These are phyloP conservation scores for Alouatta palliata DNA, from an alignment of 2,113 vertebrate genomes.

Conservation along the genomic window DNA sequence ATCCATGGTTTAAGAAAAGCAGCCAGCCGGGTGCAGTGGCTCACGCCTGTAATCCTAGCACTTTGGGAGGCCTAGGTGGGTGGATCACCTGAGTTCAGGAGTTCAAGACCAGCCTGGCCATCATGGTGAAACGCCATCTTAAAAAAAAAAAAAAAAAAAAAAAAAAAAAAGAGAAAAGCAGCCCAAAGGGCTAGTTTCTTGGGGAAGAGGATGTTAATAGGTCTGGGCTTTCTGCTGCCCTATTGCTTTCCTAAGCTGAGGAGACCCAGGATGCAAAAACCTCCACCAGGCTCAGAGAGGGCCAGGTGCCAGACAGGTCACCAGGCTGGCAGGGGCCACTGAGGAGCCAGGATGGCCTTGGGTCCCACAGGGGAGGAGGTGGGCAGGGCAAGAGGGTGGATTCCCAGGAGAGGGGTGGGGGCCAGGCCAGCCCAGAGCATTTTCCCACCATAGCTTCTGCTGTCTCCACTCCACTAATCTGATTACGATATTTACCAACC, in stretches of 20 bases:
- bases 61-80: no score
- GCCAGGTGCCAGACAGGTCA: neutral
- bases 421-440: conserved; percentile 46
- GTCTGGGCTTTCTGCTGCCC: neutral
- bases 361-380: neutral
- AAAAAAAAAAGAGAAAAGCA: neutral
- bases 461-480: conserved; percentile 75
- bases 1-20: no score
- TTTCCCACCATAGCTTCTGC: conserved; percentile 74
- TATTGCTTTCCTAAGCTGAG: neutral
- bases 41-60: no score
- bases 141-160: no score
- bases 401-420: conserved; percentile 69
- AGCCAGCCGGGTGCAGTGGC: no score
- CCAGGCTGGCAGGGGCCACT: neutral
- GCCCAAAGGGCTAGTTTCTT: neutral
- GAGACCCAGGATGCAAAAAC: conserved; percentile 2
- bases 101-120: no score
- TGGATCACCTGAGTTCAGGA: no score
- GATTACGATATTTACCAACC: conserved; percentile 80
- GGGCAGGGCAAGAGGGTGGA: conserved; percentile 36
- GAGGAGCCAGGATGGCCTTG: conserved; percentile 26
- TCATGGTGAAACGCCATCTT: no score
- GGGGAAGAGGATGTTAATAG: neutral
- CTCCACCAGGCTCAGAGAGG: neutral